A percentile compares a stretch with the other conserved stretches of the same genome.
Conservation (phyloP, 2,888 invertebrate species). For the Melinopterus prodromus region DNA sequence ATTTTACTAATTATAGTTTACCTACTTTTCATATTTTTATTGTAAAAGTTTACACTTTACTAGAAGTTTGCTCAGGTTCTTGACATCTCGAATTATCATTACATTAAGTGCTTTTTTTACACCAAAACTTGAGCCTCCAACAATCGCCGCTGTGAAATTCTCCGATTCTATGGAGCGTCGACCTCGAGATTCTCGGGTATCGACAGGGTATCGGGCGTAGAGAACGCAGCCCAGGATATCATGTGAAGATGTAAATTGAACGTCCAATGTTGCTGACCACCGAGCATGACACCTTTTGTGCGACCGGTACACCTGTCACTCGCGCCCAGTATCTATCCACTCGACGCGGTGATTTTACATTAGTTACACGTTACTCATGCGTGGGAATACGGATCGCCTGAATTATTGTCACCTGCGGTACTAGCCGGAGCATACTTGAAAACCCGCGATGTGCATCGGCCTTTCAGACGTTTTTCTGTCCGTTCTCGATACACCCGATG, state of each 20-base stretch:
- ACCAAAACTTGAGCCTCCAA: not conserved
- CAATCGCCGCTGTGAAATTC: not conserved
- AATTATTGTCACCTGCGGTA: constrained; percentile 41
- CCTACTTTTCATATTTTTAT: no score
- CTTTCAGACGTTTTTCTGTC: not conserved
- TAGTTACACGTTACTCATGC: constrained; percentile 51
- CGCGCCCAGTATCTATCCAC: not conserved
- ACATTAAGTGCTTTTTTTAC: not conserved
- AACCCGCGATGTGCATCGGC: constrained; percentile 4
- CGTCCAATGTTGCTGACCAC: constrained; percentile 46
- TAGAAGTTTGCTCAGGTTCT: not conserved
- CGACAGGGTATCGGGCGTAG: constrained; percentile 29
- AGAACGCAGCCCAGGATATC: constrained; percentile 44
- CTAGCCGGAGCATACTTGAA: not conserved
- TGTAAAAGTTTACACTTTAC: no score
- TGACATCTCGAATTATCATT: not conserved
- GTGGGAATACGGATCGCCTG: constrained; percentile 47
- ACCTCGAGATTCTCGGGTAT: constrained; percentile 34
- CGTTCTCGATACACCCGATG: not conserved
- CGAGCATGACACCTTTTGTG: constrained; percentile 50
- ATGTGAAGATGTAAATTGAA: constrained; percentile 51
- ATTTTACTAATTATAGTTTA: no score
- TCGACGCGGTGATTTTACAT: constrained; percentile 49
- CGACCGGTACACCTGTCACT: constrained; percentile 45
- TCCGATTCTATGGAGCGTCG: constrained; percentile 23